Evolutionary conservation across 2,888 invertebrate species (phyloP), one percentile per base, ranked within the genome.

Genomic region (Drosophila monieri): DNA sequence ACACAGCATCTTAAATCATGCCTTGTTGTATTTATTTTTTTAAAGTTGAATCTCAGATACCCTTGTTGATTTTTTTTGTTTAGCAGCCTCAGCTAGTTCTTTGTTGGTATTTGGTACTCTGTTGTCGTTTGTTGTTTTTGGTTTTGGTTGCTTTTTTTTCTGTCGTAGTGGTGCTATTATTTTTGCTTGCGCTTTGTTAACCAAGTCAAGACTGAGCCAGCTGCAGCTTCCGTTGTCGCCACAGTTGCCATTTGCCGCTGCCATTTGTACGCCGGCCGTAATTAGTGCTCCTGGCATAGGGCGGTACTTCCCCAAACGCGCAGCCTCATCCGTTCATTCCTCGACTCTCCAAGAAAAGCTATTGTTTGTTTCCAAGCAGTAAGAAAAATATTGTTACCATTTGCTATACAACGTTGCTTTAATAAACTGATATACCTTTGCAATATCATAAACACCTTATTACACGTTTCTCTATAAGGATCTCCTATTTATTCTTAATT

Each of bases 261-360:
- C 72, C 52, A 68, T 68, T 69, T 72, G 73, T 64, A 53, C 65
- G 84, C 73, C 71, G 68, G 55, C 66, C 88, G 86, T 83, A 83
- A 83, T 83, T 83, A 83, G 81, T 85, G 88, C 86, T 66, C 75
- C 49, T 88, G 86, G 88, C 81, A 88, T 75, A 85, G 77, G 86
- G 86, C 65, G 72, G 32, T 54, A 80, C 84, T 85, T 85, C 84
- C 88, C 71, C 57, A 47, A 35, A 73, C 67, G 62, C 73, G 52
- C 59, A 23, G 46, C 55, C 77, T 48, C 61, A 46, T 15, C 51
- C 32, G 43, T 51, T 35, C n/a, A 25, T 10, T 30, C 23, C 14
- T 3, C 8, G 37, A 35, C 35, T 35, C 35, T n/a, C 14, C 35
- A n/a, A 35, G n/a, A 35, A n/a, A 21, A 43, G 43, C 43, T 10